Base-by-base conservation (phyloP, 1,140 invertebrate species). In the Harlomillsia oculata region DNA sequence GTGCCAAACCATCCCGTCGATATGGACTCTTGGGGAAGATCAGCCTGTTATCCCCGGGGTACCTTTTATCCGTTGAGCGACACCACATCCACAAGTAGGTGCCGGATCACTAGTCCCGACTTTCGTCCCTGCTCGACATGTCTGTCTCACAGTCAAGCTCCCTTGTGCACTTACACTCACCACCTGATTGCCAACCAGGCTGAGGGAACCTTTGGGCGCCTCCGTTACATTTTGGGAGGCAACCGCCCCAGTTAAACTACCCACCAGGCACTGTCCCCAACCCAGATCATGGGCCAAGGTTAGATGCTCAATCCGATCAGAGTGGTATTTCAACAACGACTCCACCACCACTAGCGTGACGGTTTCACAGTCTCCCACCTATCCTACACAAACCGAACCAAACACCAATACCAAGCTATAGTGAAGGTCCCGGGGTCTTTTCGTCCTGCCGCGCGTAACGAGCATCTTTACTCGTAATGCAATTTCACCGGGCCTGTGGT, bases 361-460 rank as follows among this genome's bases (percentile, higher is more conserved):
- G 14, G n/a, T n/a, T 6, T 39, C 37, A 39, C 64, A 68, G 72
- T 72, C 78, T 82, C 80, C 79, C 80, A 81, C 80, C 78, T 82
- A 82, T 80, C 72, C 81, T 82, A 80, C 80, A 82, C 79, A 80
- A 78, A 76, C 80, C 78, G 82, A 82, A 81, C 83, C 80, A 82
- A 78, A 77, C 79, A 78, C 83, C 82, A 84, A 75, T 77, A 79
- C 78, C 82, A 82, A 79, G 82, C 80, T 84, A 83, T 79, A 80
- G 81, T 83, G 81, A 84, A 83, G 82, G 80, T 85, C 81, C 85
- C 84, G 80, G 82, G 82, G 80, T 83, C 80, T 82, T 81, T 79
- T 83, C 83, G 83, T 78, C 81, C 78, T 80, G 79, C 80, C 82
- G 76, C 80, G 78, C 77, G 72, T 77, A 71, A 77, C 77, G 78